Conservation (phyloP, 2,888 invertebrate species). For the Leucania comma region DNA sequence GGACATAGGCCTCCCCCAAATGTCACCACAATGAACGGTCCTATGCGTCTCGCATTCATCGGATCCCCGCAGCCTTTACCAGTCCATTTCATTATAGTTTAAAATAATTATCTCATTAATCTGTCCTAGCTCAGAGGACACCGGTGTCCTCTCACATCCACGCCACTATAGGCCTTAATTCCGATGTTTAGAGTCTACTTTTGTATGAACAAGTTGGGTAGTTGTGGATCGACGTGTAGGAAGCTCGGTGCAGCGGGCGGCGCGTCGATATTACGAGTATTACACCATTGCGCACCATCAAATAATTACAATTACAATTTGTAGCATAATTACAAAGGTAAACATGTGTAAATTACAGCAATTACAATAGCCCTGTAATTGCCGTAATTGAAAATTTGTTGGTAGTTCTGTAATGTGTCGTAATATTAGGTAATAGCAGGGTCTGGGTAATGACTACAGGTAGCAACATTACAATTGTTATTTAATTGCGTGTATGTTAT, state of each 20-base stretch:
- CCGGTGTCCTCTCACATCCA: too few relatives aligned
- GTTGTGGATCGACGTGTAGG: too few relatives aligned
- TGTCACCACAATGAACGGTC: too few relatives aligned
- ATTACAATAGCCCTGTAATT: slow-evolving; percentile 59
- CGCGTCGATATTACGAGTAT: slow-evolving; percentile 24
- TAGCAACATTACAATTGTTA: slow-evolving; percentile 46
- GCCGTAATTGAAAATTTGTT: slow-evolving; percentile 61
- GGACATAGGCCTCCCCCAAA: too few relatives aligned
- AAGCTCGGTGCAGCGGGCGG: slow-evolving; percentile 11
- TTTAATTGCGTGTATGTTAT: slow-evolving; percentile 57
- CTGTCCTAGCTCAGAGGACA: too few relatives aligned
- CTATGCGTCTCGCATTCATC: too few relatives aligned
- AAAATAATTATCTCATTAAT: slow-evolving; percentile 53
- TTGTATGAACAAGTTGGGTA: too few relatives aligned
- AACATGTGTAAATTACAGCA: slow-evolving; percentile 58
- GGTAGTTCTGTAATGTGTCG: slow-evolving; percentile 57
- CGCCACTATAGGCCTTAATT: too few relatives aligned
- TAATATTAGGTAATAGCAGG: slow-evolving; percentile 53
- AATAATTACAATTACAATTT: slow-evolving; percentile 54
- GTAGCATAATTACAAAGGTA: slow-evolving; percentile 55
- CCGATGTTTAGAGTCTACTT: too few relatives aligned
- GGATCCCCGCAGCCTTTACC: too few relatives aligned
- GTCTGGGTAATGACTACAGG: slow-evolving; percentile 46
- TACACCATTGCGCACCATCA: slow-evolving; percentile 32
- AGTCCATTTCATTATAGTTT: slow-evolving; percentile 36